Evolutionary conservation across 2,113 vertebrate genomes (phyloP).

Genomic region (Psittacara wagleri): DNA sequence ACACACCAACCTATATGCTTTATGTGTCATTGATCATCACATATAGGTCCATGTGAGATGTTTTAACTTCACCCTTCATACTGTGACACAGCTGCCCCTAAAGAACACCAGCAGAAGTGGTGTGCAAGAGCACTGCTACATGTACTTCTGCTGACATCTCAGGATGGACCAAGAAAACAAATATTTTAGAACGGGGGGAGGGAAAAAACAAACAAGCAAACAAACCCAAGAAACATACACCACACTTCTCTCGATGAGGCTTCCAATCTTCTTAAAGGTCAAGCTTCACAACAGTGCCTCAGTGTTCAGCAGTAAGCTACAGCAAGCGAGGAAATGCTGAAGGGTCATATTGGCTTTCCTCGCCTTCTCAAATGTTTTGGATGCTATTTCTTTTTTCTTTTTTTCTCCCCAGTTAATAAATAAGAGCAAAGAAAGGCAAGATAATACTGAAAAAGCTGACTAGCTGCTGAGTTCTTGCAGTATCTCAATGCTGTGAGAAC

Average conservation of each 20-base stretch:
- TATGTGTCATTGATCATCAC: not conserved
- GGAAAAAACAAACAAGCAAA: not conserved
- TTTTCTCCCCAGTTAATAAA: not conserved
- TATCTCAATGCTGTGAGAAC: not conserved
- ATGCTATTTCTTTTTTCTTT: not conserved
- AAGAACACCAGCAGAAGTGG: not conserved
- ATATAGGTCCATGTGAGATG: not conserved
- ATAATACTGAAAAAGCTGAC: not conserved
- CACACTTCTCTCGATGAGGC: not conserved
- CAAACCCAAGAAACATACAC: not conserved
- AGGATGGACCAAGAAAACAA: not conserved
- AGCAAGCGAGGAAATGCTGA: not conserved
- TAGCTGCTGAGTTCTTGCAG: not conserved
- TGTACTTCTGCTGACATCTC: not conserved
- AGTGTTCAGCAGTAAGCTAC: not conserved
- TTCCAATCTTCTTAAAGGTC: not conserved
- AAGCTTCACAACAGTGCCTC: not conserved
- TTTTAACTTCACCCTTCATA: not conserved
- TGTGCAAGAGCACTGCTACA: not conserved
- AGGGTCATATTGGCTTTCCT: not conserved
- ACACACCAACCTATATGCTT: not conserved
- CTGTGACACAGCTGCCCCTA: not conserved
- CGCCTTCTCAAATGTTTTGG: not conserved
- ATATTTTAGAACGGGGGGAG: fast-evolving
- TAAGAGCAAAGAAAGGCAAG: not conserved